Evolutionary conservation across 2,888 invertebrate genomes (phyloP).

Genomic region (Artemia sp.): DNA sequence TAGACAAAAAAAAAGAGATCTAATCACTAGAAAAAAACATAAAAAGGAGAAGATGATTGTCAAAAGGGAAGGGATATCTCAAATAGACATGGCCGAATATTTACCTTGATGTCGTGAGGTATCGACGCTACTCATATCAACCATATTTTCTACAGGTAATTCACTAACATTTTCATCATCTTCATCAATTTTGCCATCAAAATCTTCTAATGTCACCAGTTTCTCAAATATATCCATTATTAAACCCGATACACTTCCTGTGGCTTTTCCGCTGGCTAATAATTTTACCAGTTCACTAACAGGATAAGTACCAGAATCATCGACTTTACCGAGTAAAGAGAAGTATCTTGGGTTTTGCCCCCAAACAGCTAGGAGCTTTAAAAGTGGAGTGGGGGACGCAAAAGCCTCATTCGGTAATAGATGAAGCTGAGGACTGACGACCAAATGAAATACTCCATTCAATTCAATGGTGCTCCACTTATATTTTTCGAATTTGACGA

Average conservation of each 20-base stretch:
- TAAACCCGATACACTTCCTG: constrained; percentile 45
- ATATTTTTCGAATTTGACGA: constrained; percentile 58
- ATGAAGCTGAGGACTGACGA: constrained; percentile 60
- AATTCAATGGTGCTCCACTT: constrained; percentile 52
- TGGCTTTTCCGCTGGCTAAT: constrained; percentile 49
- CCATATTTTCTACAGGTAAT: constrained; percentile 5
- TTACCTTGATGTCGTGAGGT: not conserved
- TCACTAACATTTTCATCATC: constrained; percentile 20
- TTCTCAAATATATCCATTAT: constrained; percentile 58
- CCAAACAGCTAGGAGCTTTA: constrained; percentile 64
- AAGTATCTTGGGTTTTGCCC: constrained; percentile 61
- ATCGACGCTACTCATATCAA: constrained; percentile 1
- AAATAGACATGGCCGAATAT: too few species aligned
- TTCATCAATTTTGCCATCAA: constrained; percentile 33
- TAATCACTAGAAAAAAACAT: too few species aligned
- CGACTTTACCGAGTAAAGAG: constrained; percentile 40
- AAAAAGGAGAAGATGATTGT: too few species aligned
- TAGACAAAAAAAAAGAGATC: too few species aligned
- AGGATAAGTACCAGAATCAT: not conserved
- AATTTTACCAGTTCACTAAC: constrained; percentile 46
- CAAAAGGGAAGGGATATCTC: too few species aligned
- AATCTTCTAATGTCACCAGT: constrained; percentile 46
- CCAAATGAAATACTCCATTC: constrained; percentile 52
- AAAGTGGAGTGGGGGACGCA: constrained; percentile 58
- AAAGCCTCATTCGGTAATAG: constrained; percentile 62